These are phyloP conservation scores for Euclidia mi DNA, from an alignment of 2,888 invertebrate genomes.

Conservation along the genomic window DNA sequence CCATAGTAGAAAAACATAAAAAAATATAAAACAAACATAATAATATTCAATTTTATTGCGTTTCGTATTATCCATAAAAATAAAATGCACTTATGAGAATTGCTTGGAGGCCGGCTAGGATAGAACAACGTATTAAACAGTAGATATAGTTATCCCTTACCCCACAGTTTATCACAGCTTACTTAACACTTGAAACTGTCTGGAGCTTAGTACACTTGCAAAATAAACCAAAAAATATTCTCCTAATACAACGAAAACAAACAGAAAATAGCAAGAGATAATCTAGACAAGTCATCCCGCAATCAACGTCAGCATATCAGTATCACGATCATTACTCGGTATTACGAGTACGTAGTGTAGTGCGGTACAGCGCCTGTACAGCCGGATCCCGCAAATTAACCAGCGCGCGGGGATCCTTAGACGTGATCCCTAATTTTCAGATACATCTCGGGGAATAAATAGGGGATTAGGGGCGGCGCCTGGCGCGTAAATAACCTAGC, in stretches of 20 bases:
- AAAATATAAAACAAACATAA: too few species aligned
- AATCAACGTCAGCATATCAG: slow-evolving; percentile 37
- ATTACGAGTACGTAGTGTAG: slow-evolving; percentile 26
- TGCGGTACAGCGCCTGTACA: slow-evolving; percentile 43
- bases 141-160: too few species aligned
- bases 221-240: too few species aligned
- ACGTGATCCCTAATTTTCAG: slow-evolving; percentile 90
- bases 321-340: slow-evolving; percentile 39
- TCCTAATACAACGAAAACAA: slow-evolving; percentile 6
- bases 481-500: slow-evolving; percentile 87
- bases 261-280: slow-evolving; percentile 2
- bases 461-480: slow-evolving; percentile 87
- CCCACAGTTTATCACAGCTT: too few species aligned
- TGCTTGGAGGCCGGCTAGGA: too few species aligned
- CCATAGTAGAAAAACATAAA: too few species aligned
- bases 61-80: too few species aligned
- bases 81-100: too few species aligned
- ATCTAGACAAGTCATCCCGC: slow-evolving; percentile 13
- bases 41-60: too few species aligned
- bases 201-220: too few species aligned
- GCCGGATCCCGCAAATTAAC: slow-evolving; percentile 83
- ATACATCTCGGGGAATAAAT: slow-evolving; percentile 89
- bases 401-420: slow-evolving; percentile 69
- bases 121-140: too few species aligned
- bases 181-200: too few species aligned